These are phyloP conservation scores for Nymphalis urticae DNA, from an alignment of 2,888 invertebrate species.

Conservation along the genomic window DNA sequence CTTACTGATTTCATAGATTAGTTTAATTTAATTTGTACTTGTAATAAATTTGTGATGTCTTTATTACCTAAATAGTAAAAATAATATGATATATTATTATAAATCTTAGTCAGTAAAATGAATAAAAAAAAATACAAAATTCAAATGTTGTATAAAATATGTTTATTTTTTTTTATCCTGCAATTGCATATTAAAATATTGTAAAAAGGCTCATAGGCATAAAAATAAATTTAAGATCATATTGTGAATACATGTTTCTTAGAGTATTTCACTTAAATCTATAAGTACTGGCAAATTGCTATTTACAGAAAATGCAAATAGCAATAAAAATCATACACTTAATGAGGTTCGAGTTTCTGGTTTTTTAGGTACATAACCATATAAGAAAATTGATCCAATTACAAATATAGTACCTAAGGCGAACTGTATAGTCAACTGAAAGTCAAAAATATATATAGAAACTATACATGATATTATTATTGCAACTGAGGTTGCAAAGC, in stretches of 20 bases:
- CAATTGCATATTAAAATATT: conserved; percentile 23
- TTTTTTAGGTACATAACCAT: conserved; percentile 88
- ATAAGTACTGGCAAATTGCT: conserved; percentile 38
- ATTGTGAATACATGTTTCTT: conserved; percentile 29
- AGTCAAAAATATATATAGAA: conserved; percentile 95
- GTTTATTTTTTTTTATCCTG: conserved; percentile 9
- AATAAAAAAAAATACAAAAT: conserved; percentile 11
- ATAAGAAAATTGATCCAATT: conserved; percentile 96
- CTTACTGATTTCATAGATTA: conserved; percentile 52
- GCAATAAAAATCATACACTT: conserved; percentile 58
- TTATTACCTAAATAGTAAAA: too few relatives aligned
- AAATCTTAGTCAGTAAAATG: not conserved
- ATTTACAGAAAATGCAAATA: conserved; percentile 20
- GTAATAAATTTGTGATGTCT: too few relatives aligned
- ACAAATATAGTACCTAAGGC: conserved; percentile 92
- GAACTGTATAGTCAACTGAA: conserved; percentile 93
- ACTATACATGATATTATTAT: conserved; percentile 97
- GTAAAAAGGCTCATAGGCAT: conserved; percentile 26
- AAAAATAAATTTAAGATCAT: conserved; percentile 37
- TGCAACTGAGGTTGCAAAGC: conserved; percentile 98
- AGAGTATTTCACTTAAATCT: conserved; percentile 20
- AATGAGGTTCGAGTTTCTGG: conserved; percentile 59
- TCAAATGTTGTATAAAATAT: conserved; percentile 24
- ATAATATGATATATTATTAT: not conserved
- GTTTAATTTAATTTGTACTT: not conserved